Base-by-base conservation (phyloP, 2,888 invertebrate species). In the Helicoverpa assulta region DNA sequence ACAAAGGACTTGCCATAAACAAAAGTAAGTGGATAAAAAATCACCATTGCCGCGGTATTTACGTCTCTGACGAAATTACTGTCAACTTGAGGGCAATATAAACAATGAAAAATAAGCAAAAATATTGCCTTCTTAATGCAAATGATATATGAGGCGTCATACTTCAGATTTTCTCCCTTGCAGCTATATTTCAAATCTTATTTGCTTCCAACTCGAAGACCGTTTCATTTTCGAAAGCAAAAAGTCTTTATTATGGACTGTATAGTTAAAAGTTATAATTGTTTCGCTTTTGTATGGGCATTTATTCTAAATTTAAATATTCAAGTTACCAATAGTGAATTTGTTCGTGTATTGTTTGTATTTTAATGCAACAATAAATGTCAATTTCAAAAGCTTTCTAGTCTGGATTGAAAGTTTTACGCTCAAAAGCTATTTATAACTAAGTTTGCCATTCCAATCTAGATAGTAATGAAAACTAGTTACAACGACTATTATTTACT, bases 1-100 rank as follows among this genome's bases (percentile, higher is more conserved):
- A 89, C 83, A 88, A 88, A 89, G 81, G 84, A 55, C 76, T 74
- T 70, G 74, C 82, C 85, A 89, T 89, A 88, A 88, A 69, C 58
- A 70, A 68, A 62, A 54, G 54, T 63, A 69, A 73, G 69, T 67
- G 66, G 43, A 26, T 71, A 57, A 72, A 50, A 62, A 40, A 83
- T 80, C 77, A 57, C 75, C 68, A 66, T 54, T n/a, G n/a, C 37
- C 37, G 16, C 21, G 52, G 50, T 51, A 62, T 51, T 60, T 63
- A 29, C 4, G 26, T 33, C 64, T 43, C 55, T 56, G 10, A 29
- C 56, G 54, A 70, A 76, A 76, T 78, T 64, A 33, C 65, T 73
- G 69, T 81, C 83, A 81, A 59, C 72, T 60, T 61, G 43, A 67
- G 67, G 43, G 18, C 52, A 59, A 62, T 62, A 63, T 43, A 19